Base-by-base conservation (phyloP, 2,888 invertebrate species). In the Lasioglossum leucozonium region DNA sequence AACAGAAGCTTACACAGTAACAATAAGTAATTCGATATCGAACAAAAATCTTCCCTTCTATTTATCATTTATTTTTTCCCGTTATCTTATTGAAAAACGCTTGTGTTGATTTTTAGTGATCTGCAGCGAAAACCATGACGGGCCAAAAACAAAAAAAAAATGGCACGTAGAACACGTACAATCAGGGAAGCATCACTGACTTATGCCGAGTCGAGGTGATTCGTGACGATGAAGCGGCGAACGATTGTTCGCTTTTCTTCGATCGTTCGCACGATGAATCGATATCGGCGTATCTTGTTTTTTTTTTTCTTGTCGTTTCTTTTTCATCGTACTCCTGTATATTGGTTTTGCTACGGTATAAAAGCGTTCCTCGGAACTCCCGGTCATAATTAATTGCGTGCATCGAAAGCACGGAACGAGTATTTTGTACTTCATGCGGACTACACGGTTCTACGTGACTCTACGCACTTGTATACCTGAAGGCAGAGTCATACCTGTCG, bases 401-500 rank as follows among this genome's bases (percentile, higher is more conserved):
- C 90, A 72, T 90, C 86, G 79, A 81, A 90, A 90, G 90, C 90
- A 84, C 88, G 84, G 82, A 81, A 89, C 85, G 87, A 92, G 87
- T 88, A 69, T 83, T 88, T 84, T 90, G 86, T 90, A 89, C 77
- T 81, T 88, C 93, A 93, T 93, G 93, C 93, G 91, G 84, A 91
- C 91, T 93, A 92, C 90, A 91, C 90, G 88, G 90, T 92, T 89
- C 90, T 93, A 93, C 88, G 88, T 91, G 91, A 92, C 91, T 91
- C 91, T 92, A 91, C 86, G 90, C 89, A 89, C 78, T n/a, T 92
- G 90, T 94, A 93, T 94, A 93, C 93, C 93, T 94, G 93, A 94
- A 95, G 94, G 93, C 94, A 93, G 93, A 93, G 91, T 92, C 95
- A 95, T 96, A 97, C 97, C 97, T 98, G 98, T 97, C 96, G 98